These are phyloP conservation scores for Argentina silus DNA, from an alignment of 2,797 vertebrate genomes.

Conservation along the genomic window DNA sequence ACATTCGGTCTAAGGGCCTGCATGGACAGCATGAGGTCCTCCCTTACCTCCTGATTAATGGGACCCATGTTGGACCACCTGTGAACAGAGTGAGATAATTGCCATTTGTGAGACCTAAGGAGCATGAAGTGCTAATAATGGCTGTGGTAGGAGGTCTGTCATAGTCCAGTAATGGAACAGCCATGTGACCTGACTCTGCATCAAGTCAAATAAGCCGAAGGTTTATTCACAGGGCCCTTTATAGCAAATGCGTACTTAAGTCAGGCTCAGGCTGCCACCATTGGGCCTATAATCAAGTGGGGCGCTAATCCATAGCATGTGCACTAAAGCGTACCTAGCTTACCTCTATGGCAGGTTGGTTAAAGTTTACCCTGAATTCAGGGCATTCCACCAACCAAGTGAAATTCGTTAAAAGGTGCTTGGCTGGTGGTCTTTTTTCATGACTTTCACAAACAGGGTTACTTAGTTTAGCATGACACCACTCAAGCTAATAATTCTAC, in stretches of 20 bases:
- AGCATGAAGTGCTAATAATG: slow-evolving; percentile 68
- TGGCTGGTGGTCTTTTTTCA: not conserved
- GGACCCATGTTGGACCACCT: slow-evolving; percentile 68
- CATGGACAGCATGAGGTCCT: slow-evolving; percentile 51
- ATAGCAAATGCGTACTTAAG: slow-evolving; percentile 56
- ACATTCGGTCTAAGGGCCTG: slow-evolving; percentile 45
- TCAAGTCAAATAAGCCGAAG: slow-evolving; percentile 62
- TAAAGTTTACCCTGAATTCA: slow-evolving; percentile 38
- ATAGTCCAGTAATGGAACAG: slow-evolving; percentile 60
- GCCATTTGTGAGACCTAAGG: slow-evolving; percentile 61
- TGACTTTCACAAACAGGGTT: not conserved
- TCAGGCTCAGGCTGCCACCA: slow-evolving; percentile 65
- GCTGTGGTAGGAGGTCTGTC: slow-evolving; percentile 55
- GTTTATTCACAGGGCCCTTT: slow-evolving; percentile 58
- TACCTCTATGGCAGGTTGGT: slow-evolving; percentile 52
- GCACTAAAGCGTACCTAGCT: slow-evolving; percentile 60
- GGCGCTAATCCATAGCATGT: slow-evolving; percentile 70
- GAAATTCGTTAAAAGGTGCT: not conserved
- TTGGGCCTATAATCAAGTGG: slow-evolving; percentile 67
- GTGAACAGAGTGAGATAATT: slow-evolving; percentile 72
- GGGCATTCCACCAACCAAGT: slow-evolving; percentile 1
- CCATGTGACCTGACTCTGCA: slow-evolving; percentile 57
- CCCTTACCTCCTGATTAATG: slow-evolving; percentile 62
- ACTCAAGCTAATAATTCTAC: not conserved
- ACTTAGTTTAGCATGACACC: too few relatives aligned